These are phyloP conservation scores for Phataginus tricuspis DNA, from an alignment of 2,797 vertebrate species.

Conservation along the genomic window DNA sequence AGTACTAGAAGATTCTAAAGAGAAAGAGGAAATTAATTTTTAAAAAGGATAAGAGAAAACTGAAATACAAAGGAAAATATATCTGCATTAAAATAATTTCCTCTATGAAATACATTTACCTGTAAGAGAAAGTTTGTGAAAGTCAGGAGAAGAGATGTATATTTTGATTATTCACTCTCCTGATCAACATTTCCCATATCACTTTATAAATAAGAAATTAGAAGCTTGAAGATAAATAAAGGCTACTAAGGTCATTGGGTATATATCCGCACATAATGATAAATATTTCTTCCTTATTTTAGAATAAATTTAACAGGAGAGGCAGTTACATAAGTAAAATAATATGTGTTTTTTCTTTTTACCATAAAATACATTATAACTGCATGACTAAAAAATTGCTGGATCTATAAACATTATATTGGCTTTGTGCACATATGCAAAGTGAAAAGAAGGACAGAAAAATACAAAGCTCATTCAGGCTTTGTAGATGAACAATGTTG, in stretches of 20 bases:
- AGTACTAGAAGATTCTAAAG: too few species aligned
- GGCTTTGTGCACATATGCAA: not conserved
- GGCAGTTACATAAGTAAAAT: not conserved
- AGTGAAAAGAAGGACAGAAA: not conserved
- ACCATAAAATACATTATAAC: not conserved
- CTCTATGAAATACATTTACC: not conserved
- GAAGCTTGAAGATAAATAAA: not conserved
- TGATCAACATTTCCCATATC: not conserved
- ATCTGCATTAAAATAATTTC: not conserved
- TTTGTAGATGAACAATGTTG: not conserved
- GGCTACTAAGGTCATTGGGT: not conserved
- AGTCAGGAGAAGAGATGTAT: not conserved
- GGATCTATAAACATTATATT: not conserved
- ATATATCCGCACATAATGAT: not conserved
- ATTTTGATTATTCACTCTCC: not conserved
- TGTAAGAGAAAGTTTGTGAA: not conserved
- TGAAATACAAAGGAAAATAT: constrained; percentile 1
- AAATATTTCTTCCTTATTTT: not conserved
- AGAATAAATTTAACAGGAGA: not conserved
- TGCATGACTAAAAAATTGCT: not conserved
- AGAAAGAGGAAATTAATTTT: too few species aligned
- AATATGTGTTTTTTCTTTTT: not conserved
- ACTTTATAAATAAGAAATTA: not conserved
- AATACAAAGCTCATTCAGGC: not conserved
- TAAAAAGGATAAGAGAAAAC: not conserved